Conservation (phyloP, 2,888 invertebrate genomes). For the Ormyrus nitidulus region DNA sequence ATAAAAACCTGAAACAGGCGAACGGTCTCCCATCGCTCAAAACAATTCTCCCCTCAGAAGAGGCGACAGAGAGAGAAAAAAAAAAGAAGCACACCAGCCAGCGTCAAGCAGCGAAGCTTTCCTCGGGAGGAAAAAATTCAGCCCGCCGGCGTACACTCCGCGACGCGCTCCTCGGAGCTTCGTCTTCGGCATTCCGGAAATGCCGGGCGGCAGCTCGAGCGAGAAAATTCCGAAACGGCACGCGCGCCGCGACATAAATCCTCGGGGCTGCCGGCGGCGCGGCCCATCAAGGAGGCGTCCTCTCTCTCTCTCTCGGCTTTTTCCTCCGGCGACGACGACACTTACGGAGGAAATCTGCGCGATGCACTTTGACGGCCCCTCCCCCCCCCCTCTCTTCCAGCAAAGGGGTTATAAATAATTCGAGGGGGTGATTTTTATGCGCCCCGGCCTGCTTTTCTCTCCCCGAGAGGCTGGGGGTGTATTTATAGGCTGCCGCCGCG, state of each 20-base stretch:
- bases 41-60: neutral
- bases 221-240: constrained; percentile 9
- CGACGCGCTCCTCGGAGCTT: too few species aligned
- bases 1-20: too few species aligned
- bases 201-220: constrained; percentile 7
- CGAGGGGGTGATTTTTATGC: constrained; percentile 21
- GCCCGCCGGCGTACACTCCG: too few species aligned
- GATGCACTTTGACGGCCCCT: constrained; percentile 12
- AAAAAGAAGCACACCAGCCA: neutral
- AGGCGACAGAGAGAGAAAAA: neutral
- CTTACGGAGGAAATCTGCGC: constrained; percentile 19
- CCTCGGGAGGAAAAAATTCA: neutral
- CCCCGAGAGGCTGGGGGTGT: neutral
- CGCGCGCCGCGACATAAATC: neutral
- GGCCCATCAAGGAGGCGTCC: too few species aligned
- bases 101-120: neutral
- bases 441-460: neutral
- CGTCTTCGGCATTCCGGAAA: neutral
- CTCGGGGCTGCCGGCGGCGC: neutral
- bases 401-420: constrained; percentile 31
- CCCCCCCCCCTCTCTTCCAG: neutral
- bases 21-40: neutral
- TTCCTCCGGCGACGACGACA: neutral
- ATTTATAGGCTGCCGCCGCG: constrained; percentile 5
- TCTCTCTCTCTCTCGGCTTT: neutral